A percentile compares a stretch with the other conserved stretches of the same genome.
Conservation (phyloP, 2,888 invertebrate genomes). For the Lampropteryx suffumata region DNA sequence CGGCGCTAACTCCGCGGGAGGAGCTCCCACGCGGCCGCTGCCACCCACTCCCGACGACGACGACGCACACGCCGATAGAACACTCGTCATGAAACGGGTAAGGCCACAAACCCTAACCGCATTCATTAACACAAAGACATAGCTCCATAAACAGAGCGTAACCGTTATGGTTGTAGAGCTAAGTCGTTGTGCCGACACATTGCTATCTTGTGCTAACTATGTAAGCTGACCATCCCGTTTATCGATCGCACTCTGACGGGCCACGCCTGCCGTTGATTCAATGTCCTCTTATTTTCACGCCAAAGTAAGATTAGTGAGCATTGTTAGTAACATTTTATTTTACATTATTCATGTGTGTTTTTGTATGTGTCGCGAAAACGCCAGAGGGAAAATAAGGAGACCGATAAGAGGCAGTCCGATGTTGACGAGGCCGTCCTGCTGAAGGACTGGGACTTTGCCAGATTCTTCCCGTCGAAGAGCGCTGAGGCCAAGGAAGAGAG, state of each 20-base stretch:
- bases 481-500: constrained; percentile 61
- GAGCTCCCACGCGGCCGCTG: constrained; percentile 95
- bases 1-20: constrained; percentile 75
- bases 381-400: constrained; percentile 68
- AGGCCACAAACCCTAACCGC: constrained; percentile 61
- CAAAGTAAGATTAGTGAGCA: constrained; percentile 81
- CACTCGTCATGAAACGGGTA: constrained; percentile 96
- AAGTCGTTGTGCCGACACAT: constrained; percentile 5
- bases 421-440: constrained; percentile 90
- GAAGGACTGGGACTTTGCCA: constrained; percentile 94
- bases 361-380: constrained; percentile 73
- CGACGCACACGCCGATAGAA: constrained; percentile 90
- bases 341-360: constrained; percentile 69
- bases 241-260: constrained; percentile 23
- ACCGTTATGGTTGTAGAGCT: constrained; percentile 5
- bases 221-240: constrained; percentile 26
- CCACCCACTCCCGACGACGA: constrained; percentile 98
- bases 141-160: not conserved
- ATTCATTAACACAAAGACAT: not conserved
- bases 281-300: constrained; percentile 57
- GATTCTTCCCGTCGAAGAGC: constrained; percentile 87
- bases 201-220: constrained; percentile 35
- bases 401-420: constrained; percentile 78
- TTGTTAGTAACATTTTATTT: constrained; percentile 40
- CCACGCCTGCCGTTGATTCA: constrained; percentile 22